phyloP scores from a whole-genome alignment of 2,113 vertebrate genomes.

The Paramisgurnus dabryanus region DNA sequence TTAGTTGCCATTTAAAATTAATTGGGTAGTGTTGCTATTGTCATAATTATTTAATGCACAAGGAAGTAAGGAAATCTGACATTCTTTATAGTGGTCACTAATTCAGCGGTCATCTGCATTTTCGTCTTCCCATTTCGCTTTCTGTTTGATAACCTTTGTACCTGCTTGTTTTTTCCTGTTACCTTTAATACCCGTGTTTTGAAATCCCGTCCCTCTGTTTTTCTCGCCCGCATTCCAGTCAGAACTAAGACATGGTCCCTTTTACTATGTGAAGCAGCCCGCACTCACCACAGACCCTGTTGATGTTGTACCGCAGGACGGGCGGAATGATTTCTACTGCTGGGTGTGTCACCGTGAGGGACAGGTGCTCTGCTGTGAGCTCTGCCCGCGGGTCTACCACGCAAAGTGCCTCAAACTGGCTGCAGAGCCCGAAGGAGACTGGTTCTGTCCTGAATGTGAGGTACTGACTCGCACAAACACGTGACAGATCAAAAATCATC shows the following conservation, averaged over 20 bases:
- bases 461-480: constrained; percentile 68
- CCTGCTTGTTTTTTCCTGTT: constrained; percentile 57
- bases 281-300: constrained; percentile 99
- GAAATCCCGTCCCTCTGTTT: constrained; percentile 85
- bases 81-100: neutral
- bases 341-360: constrained; percentile 99
- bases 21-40: neutral
- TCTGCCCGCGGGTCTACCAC: constrained; percentile 99
- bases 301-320: constrained; percentile 96
- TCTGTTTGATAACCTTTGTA: constrained; percentile 29
- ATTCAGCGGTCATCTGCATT: neutral
- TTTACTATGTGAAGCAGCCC: constrained; percentile 99
- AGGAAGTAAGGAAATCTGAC: too few relatives aligned
- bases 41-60: too few relatives aligned
- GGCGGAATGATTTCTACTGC: constrained; percentile 99
- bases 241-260: constrained; percentile 99
- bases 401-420: constrained; percentile 99
- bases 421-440: constrained; percentile 99
- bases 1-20: neutral
- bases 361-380: constrained; percentile 99
- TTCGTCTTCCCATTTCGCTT: neutral
- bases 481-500: neutral
- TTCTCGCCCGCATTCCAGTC: constrained; percentile 97
- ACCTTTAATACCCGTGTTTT: constrained; percentile 77
- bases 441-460: constrained; percentile 99